These are phyloP conservation scores for Colinus virginianus DNA, from an alignment of 2,113 vertebrate species.

Conservation along the genomic window DNA sequence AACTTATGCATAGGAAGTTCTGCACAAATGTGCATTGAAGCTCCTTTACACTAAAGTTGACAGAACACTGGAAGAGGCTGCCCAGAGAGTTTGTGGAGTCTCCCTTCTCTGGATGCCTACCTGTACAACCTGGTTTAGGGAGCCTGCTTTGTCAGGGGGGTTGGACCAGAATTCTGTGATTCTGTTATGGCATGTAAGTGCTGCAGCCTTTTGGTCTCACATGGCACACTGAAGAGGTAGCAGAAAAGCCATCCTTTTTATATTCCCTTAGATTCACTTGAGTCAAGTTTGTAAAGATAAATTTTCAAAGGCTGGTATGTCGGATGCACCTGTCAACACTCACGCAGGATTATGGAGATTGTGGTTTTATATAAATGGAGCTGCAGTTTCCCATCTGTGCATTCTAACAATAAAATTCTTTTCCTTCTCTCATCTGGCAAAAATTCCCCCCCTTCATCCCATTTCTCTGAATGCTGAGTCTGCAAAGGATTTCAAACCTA, in stretches of 20 bases:
- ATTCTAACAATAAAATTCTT: background rate
- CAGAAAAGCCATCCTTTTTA: background rate
- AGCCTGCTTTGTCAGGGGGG: too few relatives aligned
- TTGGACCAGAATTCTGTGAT: too few relatives aligned
- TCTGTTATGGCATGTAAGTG: background rate
- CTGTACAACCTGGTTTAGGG: too few relatives aligned
- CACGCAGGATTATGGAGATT: background rate
- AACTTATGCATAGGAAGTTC: too few relatives aligned
- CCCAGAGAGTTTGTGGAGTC: too few relatives aligned
- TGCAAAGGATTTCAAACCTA: background rate
- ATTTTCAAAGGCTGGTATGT: background rate
- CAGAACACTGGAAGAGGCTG: too few relatives aligned
- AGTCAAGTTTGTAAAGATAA: background rate
- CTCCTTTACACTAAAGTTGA: too few relatives aligned
- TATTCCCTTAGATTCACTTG: background rate
- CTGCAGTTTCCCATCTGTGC: background rate
- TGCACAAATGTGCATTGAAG: too few relatives aligned
- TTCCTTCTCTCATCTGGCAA: constrained; percentile 14
- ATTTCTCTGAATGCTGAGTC: background rate
- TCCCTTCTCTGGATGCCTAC: too few relatives aligned
- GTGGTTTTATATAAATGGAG: background rate
- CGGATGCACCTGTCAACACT: background rate
- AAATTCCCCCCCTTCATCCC: background rate
- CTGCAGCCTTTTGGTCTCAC: background rate
- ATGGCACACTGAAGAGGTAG: background rate